Conservation (phyloP, 2,888 invertebrate genomes). For the Lydus trimaculatus region DNA sequence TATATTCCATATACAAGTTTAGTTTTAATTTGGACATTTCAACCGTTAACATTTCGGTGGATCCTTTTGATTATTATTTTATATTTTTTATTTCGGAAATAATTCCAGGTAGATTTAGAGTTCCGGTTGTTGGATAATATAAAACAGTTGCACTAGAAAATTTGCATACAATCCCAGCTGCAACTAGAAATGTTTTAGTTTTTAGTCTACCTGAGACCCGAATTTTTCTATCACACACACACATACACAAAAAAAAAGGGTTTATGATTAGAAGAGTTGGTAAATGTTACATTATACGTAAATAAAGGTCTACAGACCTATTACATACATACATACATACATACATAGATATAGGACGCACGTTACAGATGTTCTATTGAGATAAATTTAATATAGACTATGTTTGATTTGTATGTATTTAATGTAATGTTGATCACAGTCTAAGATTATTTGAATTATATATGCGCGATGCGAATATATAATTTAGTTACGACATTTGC, state of each 20-base stretch:
- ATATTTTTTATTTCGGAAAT: background rate
- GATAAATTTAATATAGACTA: slow-evolving; percentile 38
- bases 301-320: slow-evolving; percentile 8
- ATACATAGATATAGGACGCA: slow-evolving; percentile 36
- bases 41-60: slow-evolving; percentile 25
- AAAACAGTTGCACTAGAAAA: slow-evolving; percentile 51
- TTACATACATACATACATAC: slow-evolving; percentile 3
- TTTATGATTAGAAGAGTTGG: slow-evolving; percentile 34
- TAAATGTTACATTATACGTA: slow-evolving; percentile 31
- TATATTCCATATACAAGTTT: background rate
- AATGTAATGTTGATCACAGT: slow-evolving; percentile 30
- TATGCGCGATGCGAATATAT: slow-evolving; percentile 59
- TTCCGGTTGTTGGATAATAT: slow-evolving; percentile 49
- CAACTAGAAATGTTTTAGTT: slow-evolving; percentile 22
- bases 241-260: slow-evolving; percentile 18
- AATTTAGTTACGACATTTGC: slow-evolving; percentile 61
- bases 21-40: background rate
- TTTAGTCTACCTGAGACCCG: slow-evolving; percentile 29
- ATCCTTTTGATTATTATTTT: slow-evolving; percentile 19
- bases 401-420: slow-evolving; percentile 16
- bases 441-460: slow-evolving; percentile 51
- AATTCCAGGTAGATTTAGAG: slow-evolving; percentile 41
- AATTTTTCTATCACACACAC: slow-evolving; percentile 31
- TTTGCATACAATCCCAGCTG: slow-evolving; percentile 52
- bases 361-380: slow-evolving; percentile 47